Evolutionary conservation across 2,797 vertebrate genomes (phyloP).

Genomic region (Sebastes nivosus): DNA sequence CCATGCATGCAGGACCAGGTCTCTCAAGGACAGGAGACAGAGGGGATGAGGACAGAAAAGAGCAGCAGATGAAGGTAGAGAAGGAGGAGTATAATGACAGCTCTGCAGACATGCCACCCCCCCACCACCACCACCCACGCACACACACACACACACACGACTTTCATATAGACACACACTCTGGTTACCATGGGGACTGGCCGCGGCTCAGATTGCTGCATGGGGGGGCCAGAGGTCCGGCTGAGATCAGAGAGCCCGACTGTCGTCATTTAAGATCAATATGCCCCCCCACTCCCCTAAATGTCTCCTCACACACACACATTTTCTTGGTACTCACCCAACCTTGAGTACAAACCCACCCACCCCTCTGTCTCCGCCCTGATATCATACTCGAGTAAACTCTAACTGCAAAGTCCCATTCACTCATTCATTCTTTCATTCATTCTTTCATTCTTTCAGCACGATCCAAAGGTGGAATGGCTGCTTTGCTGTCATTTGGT

Average conservation of each 20-base stretch:
- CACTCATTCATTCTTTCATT: background rate
- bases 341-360: conserved; percentile 3
- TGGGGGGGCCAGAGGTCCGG: conserved; percentile 72
- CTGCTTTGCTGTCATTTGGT: background rate
- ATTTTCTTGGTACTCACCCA: conserved; percentile 24
- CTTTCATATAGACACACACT: background rate
- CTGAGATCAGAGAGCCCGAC: conserved; percentile 89
- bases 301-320: background rate
- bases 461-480: background rate
- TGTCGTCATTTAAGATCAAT: conserved; percentile 93
- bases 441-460: background rate
- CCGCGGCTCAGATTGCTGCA: conserved; percentile 84
- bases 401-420: background rate
- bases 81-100: conserved; percentile 5
- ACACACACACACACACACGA: background rate
- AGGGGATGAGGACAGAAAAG: background rate
- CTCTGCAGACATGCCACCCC: background rate
- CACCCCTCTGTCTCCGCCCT: background rate
- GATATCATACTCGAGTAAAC: conserved; percentile 4
- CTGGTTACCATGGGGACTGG: conserved; percentile 87
- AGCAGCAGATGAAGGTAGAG: conserved; percentile 11
- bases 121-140: background rate
- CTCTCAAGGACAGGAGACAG: conserved; percentile 16
- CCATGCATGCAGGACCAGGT: background rate
- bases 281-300: conserved; percentile 63